Conservation (phyloP, 2,797 vertebrate species). For the Brotogeris chrysoptera region DNA sequence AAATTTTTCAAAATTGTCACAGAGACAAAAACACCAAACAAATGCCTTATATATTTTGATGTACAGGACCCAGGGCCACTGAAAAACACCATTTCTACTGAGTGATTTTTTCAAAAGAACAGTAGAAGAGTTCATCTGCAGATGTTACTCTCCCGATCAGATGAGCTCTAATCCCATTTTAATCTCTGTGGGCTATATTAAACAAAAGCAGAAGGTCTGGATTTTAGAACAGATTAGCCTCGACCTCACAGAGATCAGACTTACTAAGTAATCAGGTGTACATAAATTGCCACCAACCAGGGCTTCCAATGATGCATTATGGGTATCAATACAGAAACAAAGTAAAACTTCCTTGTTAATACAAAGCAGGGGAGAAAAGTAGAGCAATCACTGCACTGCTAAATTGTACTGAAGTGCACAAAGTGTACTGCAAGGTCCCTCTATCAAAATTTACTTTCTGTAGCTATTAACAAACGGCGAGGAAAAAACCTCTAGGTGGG, state of each 20-base stretch:
- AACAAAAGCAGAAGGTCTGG: slow-evolving; percentile 73
- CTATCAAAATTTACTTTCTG: slow-evolving; percentile 5
- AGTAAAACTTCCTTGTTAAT: neutral
- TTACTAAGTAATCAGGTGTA: slow-evolving; percentile 60
- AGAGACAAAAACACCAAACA: neutral
- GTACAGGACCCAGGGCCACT: neutral
- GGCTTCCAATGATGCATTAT: neutral
- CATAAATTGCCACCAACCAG: slow-evolving; percentile 2
- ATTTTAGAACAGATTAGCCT: slow-evolving; percentile 64
- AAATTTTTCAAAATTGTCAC: neutral
- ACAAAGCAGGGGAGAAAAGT: neutral
- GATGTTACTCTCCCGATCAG: neutral
- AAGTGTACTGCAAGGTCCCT: neutral
- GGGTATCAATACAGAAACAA: neutral
- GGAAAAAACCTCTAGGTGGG: neutral
- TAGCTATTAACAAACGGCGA: neutral
- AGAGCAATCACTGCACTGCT: too few relatives aligned
- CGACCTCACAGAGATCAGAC: slow-evolving; percentile 65
- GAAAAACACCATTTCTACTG: neutral
- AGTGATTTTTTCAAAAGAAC: neutral
- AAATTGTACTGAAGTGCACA: neutral
- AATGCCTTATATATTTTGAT: neutral
- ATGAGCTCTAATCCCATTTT: slow-evolving; percentile 68
- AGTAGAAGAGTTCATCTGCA: slow-evolving; percentile 1
- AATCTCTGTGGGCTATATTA: slow-evolving; percentile 71